Base-by-base conservation (phyloP, 2,888 invertebrate genomes). In the Helicoverpa assulta region DNA sequence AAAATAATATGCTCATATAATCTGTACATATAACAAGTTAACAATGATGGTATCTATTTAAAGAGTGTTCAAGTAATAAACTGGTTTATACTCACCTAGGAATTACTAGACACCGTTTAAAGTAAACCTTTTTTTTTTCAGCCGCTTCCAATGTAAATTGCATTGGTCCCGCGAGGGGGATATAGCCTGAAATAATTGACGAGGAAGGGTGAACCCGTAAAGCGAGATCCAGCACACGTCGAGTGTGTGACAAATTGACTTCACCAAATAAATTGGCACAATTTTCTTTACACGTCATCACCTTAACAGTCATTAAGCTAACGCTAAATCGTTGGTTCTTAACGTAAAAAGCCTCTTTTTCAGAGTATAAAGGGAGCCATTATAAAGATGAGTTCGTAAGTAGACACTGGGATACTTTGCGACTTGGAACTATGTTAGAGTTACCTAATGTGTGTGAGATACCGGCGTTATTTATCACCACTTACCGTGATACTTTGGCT, bases 61-160 rank as follows among this genome's bases (percentile, higher is more conserved):
- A 1, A 21, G 21, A 26, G 4, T 60, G 19, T 61, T 50, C 40
- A 51, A 19, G 62, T 57, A 51, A 69, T 57, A 74, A 74, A 71
- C 47, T 37, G 67, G 61, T 57, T 57, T 74, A 47, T 60, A 67
- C 53, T 37, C 67, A 66, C 68, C 53, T 40, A 70, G 70, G 64
- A 74, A 76, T 70, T 70, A 76, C 67, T 71, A 56, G 51, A 58
- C 43, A 64, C 52, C 63, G 51, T 69, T 59, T 57, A 61, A 56
- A 29, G 58, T 59, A 62, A 72, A 67, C 52, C 69, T 56, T 65
- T 50, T 70, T 74, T 89, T 89, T 89, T 89, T 83, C 85, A 85
- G 82, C 78, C 84, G 80, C 84, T 90, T 86, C 88, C 83, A 78
- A 91, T 91, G 89, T 89, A 90, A 90, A 91, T 91, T 88, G 90